These are phyloP conservation scores for Acrossocheilus wenchowensis DNA, from an alignment of 2,797 vertebrate species.

Conservation along the genomic window DNA sequence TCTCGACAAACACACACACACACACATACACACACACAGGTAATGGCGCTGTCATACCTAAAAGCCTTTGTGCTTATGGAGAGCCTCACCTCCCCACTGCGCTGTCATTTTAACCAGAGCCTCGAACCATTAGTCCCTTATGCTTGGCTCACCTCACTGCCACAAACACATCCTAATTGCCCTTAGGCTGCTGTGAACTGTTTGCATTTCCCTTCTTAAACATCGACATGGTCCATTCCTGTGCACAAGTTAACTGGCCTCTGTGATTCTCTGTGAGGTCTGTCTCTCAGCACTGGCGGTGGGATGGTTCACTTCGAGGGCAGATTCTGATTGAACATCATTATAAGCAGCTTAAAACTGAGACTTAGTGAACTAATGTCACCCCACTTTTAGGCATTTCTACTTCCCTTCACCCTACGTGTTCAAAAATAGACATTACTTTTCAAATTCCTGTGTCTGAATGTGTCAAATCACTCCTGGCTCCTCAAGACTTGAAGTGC, in stretches of 20 bases:
- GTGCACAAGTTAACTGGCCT: conserved; percentile 40
- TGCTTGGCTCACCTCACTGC: conserved; percentile 58
- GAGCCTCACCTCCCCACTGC: conserved; percentile 56
- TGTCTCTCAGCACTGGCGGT: conserved; percentile 16
- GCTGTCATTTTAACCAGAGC: conserved; percentile 62
- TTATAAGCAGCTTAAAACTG: conserved; percentile 40
- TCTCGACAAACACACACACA: conserved; percentile 26
- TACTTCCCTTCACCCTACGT: neutral
- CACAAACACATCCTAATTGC: conserved; percentile 61
- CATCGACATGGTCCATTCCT: conserved; percentile 45
- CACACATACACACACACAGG: conserved; percentile 14
- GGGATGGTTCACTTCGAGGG: conserved; percentile 23
- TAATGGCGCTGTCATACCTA: conserved; percentile 44
- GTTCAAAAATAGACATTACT: conserved; percentile 5
- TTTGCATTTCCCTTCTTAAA: conserved; percentile 54
- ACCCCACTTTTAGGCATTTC: conserved; percentile 38
- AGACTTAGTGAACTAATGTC: conserved; percentile 20
- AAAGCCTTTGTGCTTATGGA: conserved; percentile 51
- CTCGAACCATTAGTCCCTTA: conserved; percentile 59
- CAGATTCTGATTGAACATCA: conserved; percentile 23
- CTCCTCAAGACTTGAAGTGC: neutral
- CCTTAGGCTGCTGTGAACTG: conserved; percentile 54
- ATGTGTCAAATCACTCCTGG: neutral
- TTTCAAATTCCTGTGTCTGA: neutral
- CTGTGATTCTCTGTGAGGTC: conserved; percentile 20